Evolutionary conservation across 2,113 vertebrate species (phyloP), one percentile per base, ranked within the genome.

Genomic region (Antennarius striatus): DNA sequence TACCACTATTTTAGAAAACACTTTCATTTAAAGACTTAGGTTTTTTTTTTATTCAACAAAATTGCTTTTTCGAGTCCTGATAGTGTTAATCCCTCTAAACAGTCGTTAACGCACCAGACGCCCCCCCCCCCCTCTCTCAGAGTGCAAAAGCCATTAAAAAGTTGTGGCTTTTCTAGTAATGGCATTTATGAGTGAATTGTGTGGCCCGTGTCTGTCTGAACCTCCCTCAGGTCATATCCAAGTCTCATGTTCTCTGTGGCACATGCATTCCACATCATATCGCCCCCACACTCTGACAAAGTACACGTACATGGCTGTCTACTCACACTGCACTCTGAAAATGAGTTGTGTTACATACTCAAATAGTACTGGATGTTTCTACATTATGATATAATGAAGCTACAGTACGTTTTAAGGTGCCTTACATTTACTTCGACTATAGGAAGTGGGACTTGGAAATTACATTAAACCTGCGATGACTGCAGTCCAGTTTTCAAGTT

Each of bases 121-220:
- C 81, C 52, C 81, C 80, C 72, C 71, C 50, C 43, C 74, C 45
- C 63, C 58, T 62, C 70, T 65, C 17, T 10, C 66, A 11, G 58
- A 83, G 78, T 69, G 72, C 86, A 89, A 77, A 91, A 90, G 77
- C 5, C 88, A 77, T 90, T 91, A 89, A 90, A 90, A 90, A 91
- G 87, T 90, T 88, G 73, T 88, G 73, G 61, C 75, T 90, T 75
- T 77, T 30, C 71, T 79, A 6, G 32, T 88, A 86, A 86, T 85
- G 75, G 58, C 53, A 89, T 85, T 40, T 78, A 82, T 84, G 79
- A 81, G 71, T 59, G 82, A 86, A 78, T 17, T 66, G 63, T 65
- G 73, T 77, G 73, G 47, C 49, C 62, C 58, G 39, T 32, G 62
- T 66, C 62, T 70, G 49, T 32, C 49, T 51, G 17, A 52, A 72